Percentiles rank a stretch among this genome's conserved stretches.
phyloP scores from a whole-genome alignment of 1,140 invertebrate species.

The Aporrectodea caliginosa region DNA sequence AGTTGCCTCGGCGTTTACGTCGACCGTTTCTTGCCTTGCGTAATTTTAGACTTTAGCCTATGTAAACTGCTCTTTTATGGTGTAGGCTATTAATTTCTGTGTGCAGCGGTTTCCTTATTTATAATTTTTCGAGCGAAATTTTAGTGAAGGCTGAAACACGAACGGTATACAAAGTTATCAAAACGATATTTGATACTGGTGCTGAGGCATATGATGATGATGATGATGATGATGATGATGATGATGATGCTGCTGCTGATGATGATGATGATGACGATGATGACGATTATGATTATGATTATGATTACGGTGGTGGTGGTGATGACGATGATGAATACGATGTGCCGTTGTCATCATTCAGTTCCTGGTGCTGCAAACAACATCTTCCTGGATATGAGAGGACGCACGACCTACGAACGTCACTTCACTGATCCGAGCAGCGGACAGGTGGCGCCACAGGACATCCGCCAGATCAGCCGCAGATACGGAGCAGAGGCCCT shows the following conservation, averaged over 20 bases:
- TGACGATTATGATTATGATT: neutral
- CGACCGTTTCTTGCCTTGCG: too few relatives aligned
- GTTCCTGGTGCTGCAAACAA: neutral
- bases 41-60: too few relatives aligned
- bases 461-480: neutral
- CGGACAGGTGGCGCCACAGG: neutral
- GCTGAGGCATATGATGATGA: neutral
- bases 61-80: too few relatives aligned
- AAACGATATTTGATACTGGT: neutral
- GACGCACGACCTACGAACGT: neutral
- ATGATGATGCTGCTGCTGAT: neutral
- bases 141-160: too few relatives aligned
- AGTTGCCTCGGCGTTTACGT: too few relatives aligned
- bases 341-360: neutral
- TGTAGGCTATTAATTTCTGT: too few relatives aligned
- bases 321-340: neutral
- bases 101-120: neutral
- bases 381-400: neutral
- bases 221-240: constrained; percentile 3
- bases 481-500: too few relatives aligned
- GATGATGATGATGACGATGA: neutral
- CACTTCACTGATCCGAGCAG: neutral
- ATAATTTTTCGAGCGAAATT: neutral
- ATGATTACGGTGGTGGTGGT: neutral
- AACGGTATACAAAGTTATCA: neutral